These are phyloP conservation scores for Ctena decussata DNA, from an alignment of 2,888 invertebrate species.

Conservation along the genomic window DNA sequence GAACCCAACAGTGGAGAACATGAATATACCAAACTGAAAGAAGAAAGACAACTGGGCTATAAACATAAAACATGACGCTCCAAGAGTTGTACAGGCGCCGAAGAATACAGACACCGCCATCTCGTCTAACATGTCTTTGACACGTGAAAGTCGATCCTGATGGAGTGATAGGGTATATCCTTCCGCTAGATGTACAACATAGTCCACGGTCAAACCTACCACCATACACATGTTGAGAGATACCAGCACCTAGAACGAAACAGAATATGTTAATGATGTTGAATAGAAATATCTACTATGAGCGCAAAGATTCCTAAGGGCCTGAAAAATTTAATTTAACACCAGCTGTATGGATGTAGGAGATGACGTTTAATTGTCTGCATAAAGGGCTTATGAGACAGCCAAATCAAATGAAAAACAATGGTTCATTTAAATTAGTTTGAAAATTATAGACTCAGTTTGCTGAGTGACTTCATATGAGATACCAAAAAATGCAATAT, in stretches of 20 bases:
- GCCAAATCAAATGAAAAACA: no score
- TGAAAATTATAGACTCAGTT: no score
- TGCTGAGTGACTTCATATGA: no score
- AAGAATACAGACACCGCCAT: conserved; percentile 82
- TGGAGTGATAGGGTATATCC: conserved; percentile 72
- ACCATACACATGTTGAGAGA: conserved; percentile 77
- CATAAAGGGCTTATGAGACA: no score
- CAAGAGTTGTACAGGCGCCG: conserved; percentile 81
- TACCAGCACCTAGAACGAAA: conserved; percentile 65
- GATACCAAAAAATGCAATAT: no score
- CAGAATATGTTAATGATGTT: not conserved
- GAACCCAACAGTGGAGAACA: conserved; percentile 82
- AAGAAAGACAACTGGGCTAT: conserved; percentile 80
- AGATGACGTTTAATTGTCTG: no score
- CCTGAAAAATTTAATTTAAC: no score
- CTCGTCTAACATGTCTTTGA: conserved; percentile 72
- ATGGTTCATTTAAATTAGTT: no score
- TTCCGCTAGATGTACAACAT: conserved; percentile 79
- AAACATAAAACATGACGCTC: conserved; percentile 80
- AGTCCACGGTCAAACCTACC: conserved; percentile 78
- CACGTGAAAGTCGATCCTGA: conserved; percentile 65
- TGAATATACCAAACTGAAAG: conserved; percentile 82
- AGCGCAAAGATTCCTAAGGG: no score
- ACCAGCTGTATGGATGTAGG: no score
- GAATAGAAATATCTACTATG: no score